Conservation (phyloP, 2,888 invertebrate genomes). For the Dynastes hyllus region DNA sequence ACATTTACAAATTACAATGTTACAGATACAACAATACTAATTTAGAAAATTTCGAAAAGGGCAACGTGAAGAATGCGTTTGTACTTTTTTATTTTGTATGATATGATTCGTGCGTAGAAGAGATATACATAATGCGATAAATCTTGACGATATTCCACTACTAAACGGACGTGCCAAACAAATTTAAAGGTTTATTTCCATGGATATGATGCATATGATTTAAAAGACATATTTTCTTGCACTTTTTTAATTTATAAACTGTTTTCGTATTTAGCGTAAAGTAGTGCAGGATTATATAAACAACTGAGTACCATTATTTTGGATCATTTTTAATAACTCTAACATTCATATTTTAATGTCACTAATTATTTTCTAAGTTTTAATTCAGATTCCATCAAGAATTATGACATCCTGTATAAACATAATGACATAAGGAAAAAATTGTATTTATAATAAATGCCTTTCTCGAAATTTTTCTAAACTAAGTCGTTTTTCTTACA, state of each 20-base stretch:
- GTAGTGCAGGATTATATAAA: too few species aligned
- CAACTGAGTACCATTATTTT: too few species aligned
- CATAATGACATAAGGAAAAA: neutral
- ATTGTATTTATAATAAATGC: neutral
- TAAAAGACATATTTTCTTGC: too few species aligned
- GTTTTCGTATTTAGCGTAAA: too few species aligned
- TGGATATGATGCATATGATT: too few species aligned
- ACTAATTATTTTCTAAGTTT: neutral
- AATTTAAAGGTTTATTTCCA: too few species aligned
- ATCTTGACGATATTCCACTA: too few species aligned
- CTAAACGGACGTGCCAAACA: neutral
- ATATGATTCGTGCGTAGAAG: neutral
- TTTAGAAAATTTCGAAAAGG: slow-evolving; percentile 15
- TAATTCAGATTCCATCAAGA: neutral
- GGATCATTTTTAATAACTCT: too few species aligned
- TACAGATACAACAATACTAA: neutral
- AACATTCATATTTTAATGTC: too few species aligned
- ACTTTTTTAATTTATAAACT: too few species aligned
- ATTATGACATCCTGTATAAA: neutral
- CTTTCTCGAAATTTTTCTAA: neutral
- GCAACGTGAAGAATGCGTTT: neutral
- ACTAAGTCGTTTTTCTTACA: neutral
- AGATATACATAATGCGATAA: neutral
- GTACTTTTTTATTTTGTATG: slow-evolving; percentile 2
- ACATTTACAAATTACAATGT: slow-evolving; percentile 32